phyloP scores from a whole-genome alignment of 2,888 invertebrate genomes.

The Lomographa bimaculata region DNA sequence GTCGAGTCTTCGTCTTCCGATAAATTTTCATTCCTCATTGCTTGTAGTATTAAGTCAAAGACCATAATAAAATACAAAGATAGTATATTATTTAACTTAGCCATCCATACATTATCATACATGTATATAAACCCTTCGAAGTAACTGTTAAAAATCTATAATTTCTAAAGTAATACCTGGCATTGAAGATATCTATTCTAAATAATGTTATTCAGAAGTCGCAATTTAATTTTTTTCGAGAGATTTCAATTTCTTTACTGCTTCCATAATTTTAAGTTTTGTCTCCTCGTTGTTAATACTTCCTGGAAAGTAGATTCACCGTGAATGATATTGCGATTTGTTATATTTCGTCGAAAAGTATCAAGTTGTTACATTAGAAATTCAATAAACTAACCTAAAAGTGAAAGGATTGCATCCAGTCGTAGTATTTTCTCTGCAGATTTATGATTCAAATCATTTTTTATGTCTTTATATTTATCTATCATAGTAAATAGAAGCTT shows the following conservation, averaged over 20 bases:
- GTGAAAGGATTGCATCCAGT: constrained; percentile 16
- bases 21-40: too few relatives aligned
- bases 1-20: too few relatives aligned
- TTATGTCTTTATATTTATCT: constrained; percentile 14
- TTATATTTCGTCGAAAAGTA: constrained; percentile 16
- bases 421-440: constrained; percentile 17
- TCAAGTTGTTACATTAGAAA: constrained; percentile 14
- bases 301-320: constrained; percentile 15
- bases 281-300: constrained; percentile 15
- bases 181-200: constrained; percentile 22
- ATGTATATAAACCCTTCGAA: constrained; percentile 11
- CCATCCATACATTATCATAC: constrained; percentile 9
- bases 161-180: constrained; percentile 15
- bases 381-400: constrained; percentile 16
- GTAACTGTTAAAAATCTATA: constrained; percentile 11
- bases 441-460: constrained; percentile 17
- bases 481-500: constrained; percentile 19
- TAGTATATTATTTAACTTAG: constrained; percentile 12
- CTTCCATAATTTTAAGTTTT: constrained; percentile 14
- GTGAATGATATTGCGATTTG: constrained; percentile 13
- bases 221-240: constrained; percentile 13
- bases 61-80: constrained; percentile 11
- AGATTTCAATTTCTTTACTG: constrained; percentile 21
- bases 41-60: too few relatives aligned
- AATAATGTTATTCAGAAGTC: constrained; percentile 15